Percentiles rank a stretch among this genome's conserved stretches.
Evolutionary conservation across 2,113 vertebrate genomes (phyloP).

Genomic region (Paracanthobrama guichenoti): DNA sequence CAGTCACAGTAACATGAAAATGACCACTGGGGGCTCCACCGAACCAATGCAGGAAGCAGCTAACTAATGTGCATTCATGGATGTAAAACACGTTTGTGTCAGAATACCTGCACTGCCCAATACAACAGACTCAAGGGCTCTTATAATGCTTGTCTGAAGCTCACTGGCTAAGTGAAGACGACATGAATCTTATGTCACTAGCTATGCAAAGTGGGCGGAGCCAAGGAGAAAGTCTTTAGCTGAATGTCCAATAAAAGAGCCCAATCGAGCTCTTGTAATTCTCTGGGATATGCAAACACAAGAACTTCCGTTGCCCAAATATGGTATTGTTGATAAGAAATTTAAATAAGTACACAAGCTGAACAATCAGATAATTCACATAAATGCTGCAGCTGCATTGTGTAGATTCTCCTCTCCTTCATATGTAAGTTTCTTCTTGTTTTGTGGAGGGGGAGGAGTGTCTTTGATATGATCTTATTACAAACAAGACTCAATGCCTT

Average conservation of each 20-base stretch:
- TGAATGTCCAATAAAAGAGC: neutral
- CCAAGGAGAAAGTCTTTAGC: neutral
- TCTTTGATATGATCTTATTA: conserved; percentile 14
- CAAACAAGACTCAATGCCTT: neutral
- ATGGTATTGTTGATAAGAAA: neutral
- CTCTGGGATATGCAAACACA: conserved; percentile 21
- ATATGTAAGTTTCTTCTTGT: neutral
- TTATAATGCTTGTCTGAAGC: conserved; percentile 7
- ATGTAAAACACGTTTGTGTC: neutral
- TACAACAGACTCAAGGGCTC: neutral
- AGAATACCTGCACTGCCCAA: neutral
- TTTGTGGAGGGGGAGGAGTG: neutral
- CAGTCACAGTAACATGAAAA: conserved; percentile 17
- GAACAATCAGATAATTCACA: neutral
- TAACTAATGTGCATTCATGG: neutral
- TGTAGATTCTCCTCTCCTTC: neutral
- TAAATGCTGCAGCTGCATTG: neutral
- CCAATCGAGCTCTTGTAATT: neutral
- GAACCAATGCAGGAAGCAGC: conserved; percentile 18
- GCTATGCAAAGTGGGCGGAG: neutral
- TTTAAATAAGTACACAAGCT: neutral
- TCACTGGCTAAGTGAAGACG: neutral
- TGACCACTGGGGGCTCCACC: neutral
- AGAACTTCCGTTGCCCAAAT: neutral
- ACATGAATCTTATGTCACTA: neutral